Evolutionary conservation across 2,888 invertebrate species (phyloP), one percentile per base, ranked within the genome.

Genomic region (Dascillus cervinus): DNA sequence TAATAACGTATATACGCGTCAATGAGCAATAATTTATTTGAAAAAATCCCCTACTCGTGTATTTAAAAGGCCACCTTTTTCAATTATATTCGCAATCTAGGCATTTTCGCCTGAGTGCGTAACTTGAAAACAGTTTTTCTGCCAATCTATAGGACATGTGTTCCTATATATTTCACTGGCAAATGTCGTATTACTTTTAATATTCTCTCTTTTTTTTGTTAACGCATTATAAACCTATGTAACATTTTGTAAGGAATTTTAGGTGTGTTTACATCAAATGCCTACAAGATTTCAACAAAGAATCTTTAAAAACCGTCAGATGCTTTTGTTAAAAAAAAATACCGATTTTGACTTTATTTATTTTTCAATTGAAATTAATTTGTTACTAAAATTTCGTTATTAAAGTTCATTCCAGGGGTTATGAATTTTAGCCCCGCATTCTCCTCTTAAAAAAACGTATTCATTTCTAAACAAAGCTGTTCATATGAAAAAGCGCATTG

Each of bases 21-120:
- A 58, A 49, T 54, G 57, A 48, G 49, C 58, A 58, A 58, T 58
- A 56, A 58, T 55, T 53, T 56, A 55, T 57, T 55, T 51, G 49
- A 50, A 55, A n/a, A n/a, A 53, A 51, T 51, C 55, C 55, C 58
- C 59, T 45, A 52, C 26, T 39, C 39, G 32, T n/a, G n/a, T 39
- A 19, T 42, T 59, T 54, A 58, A 56, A 59, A 52, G 53, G 57
- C 50, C 57, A 59, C 59, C 57, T 61, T 60, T 60, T 62, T 61
- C 62, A 62, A 61, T 62, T 62, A 62, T 58, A 57, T 58, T 56
- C 57, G 56, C 60, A 62, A 62, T 61, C 59, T 60, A 59, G 53
- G 51, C 56, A 51, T 55, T 62, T 52, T 57, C 60, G 59, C 58
- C 50, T 54, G 50, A 52, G 39, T 55, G 59, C 52, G 44, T 50